Evolutionary conservation across 2,888 invertebrate genomes (phyloP).

Genomic region (Rhagium mordax): DNA sequence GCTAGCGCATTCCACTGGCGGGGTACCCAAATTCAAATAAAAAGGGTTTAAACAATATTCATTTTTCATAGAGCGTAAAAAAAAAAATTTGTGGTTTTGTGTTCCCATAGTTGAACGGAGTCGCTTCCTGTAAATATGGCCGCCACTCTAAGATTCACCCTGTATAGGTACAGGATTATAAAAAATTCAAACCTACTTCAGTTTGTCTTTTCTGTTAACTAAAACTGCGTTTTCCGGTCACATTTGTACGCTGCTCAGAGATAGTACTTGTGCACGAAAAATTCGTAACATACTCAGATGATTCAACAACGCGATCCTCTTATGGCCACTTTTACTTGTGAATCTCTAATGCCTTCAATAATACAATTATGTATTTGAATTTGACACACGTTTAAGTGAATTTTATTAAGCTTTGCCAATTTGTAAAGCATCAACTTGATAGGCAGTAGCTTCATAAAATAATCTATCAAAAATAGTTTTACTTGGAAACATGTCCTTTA

Average conservation of each 20-base stretch:
- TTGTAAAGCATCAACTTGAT: constrained; percentile 14
- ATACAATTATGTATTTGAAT: constrained; percentile 22
- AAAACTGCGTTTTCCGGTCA: background rate
- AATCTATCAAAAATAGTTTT: constrained; percentile 13
- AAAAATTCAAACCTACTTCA: too few relatives aligned
- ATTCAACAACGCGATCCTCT: constrained; percentile 16
- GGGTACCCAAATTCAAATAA: too few relatives aligned
- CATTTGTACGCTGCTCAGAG: background rate
- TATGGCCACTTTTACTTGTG: background rate
- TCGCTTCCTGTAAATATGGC: too few relatives aligned
- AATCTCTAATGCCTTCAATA: constrained; percentile 10
- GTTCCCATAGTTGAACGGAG: too few relatives aligned
- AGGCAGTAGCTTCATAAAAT: constrained; percentile 20
- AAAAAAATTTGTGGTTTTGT: too few relatives aligned
- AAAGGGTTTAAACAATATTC: too few relatives aligned
- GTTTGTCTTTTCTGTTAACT: background rate
- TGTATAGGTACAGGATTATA: too few relatives aligned
- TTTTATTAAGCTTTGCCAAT: constrained; percentile 13
- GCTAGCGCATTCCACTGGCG: too few relatives aligned
- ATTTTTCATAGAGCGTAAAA: too few relatives aligned
- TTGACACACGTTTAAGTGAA: background rate
- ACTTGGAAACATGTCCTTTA: constrained; percentile 24
- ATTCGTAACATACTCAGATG: constrained; percentile 12
- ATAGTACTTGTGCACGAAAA: constrained; percentile 8
- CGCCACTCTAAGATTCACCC: too few relatives aligned